Evolutionary conservation across 92 coral and sea anemone species (phyloP).

Genomic region (Plumapathes pennacea): DNA sequence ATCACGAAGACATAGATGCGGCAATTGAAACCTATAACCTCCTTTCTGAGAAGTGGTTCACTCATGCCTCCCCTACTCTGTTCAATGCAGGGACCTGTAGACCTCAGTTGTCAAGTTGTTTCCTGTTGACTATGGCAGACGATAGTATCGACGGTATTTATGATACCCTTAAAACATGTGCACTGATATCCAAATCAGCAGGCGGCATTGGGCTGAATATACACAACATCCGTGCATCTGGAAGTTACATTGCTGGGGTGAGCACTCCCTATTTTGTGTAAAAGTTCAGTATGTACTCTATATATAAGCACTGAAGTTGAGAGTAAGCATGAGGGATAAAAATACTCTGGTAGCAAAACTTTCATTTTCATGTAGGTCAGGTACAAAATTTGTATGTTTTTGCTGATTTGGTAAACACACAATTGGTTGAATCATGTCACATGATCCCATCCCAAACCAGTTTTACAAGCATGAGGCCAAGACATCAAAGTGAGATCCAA

Average conservation of each 20-base stretch:
- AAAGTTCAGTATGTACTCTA: too few relatives aligned
- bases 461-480: too few relatives aligned
- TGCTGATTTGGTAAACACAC: too few relatives aligned
- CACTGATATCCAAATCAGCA: conserved; percentile 88
- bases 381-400: too few relatives aligned
- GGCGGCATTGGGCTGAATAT: conserved; percentile 95
- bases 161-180: conserved; percentile 91
- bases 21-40: conserved; percentile 91
- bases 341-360: neutral
- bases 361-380: neutral
- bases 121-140: conserved; percentile 77
- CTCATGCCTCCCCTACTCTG: conserved; percentile 95
- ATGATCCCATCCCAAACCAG: too few relatives aligned
- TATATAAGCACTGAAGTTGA: too few relatives aligned
- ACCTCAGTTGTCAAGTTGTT: conserved; percentile 97
- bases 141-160: conserved; percentile 98
- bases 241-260: conserved; percentile 99
- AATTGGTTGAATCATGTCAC: too few relatives aligned
- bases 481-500: too few relatives aligned
- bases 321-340: neutral
- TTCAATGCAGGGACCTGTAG: conserved; percentile 90
- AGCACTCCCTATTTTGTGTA: too few relatives aligned
- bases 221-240: conserved; percentile 84
- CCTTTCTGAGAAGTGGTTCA: conserved; percentile 92
- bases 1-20: conserved; percentile 78